These are phyloP conservation scores for Ceratoteleas bidentatus DNA, from an alignment of 1,140 invertebrate genomes.

Conservation along the genomic window DNA sequence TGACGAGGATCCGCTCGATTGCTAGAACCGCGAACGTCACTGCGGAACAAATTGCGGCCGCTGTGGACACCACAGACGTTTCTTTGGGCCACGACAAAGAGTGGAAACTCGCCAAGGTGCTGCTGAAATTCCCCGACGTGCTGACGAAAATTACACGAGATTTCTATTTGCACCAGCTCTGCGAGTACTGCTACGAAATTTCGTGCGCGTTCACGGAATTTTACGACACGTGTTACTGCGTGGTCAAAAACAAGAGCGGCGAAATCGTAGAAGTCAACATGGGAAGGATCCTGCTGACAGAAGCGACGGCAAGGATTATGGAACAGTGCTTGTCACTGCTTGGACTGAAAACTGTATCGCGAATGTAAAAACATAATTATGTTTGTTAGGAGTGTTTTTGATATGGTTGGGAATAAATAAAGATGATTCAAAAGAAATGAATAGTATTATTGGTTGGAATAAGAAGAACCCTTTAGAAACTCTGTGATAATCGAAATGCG, in stretches of 20 bases:
- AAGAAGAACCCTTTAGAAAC: too few relatives aligned
- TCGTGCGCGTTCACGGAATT: constrained; percentile 97
- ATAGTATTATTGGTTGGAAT: too few relatives aligned
- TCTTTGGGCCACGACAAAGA: constrained; percentile 95
- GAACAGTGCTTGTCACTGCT: constrained; percentile 93
- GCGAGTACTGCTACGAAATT: constrained; percentile 98
- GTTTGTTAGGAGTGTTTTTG: constrained; percentile 11
- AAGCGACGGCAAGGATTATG: constrained; percentile 95
- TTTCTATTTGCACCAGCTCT: constrained; percentile 93
- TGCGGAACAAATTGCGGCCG: constrained; percentile 82
- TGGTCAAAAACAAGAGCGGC: constrained; percentile 92
- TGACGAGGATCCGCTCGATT: constrained; percentile 96
- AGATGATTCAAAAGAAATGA: too few relatives aligned
- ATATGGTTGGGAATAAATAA: too few relatives aligned
- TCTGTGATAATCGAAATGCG: too few relatives aligned
- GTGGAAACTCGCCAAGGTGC: constrained; percentile 95
- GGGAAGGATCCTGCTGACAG: constrained; percentile 93
- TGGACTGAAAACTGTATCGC: constrained; percentile 94
- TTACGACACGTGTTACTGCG: constrained; percentile 98
- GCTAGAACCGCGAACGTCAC: constrained; percentile 88
- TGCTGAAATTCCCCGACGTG: constrained; percentile 94
- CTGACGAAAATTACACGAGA: constrained; percentile 92
- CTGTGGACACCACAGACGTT: constrained; percentile 83
- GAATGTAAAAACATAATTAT: constrained; percentile 87
- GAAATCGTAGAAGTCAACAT: constrained; percentile 93